Evolutionary conservation across 2,113 vertebrate species (phyloP).

Genomic region (Pogonocichla stellata): DNA sequence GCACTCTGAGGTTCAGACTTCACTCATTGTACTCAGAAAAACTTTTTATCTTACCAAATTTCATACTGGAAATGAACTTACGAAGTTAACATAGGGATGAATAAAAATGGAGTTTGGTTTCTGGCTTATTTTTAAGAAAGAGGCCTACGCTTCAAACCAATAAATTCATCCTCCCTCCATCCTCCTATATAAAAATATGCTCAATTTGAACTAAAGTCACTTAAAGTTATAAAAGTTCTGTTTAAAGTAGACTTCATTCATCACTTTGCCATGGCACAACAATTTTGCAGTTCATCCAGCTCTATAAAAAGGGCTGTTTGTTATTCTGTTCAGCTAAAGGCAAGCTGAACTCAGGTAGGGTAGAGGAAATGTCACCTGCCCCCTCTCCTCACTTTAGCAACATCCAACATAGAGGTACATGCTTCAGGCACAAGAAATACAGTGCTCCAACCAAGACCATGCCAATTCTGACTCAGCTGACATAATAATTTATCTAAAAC

Average conservation of each 20-base stretch:
- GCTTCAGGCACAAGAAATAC: not conserved
- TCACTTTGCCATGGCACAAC: not conserved
- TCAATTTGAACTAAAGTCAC: not conserved
- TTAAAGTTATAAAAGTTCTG: not conserved
- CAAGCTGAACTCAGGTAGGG: not conserved
- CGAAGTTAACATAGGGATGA: not conserved
- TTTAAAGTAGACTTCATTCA: not conserved
- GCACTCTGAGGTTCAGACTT: not conserved
- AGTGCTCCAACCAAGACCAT: not conserved
- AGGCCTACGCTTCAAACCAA: not conserved
- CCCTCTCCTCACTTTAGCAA: not conserved
- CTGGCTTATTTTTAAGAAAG: constrained; percentile 3
- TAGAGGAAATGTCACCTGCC: not conserved
- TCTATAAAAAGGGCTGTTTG: not conserved
- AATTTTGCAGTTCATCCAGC: not conserved
- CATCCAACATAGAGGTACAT: not conserved
- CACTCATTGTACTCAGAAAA: not conserved
- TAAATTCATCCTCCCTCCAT: not conserved
- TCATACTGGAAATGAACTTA: not conserved
- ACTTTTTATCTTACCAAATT: not conserved
- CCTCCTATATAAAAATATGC: not conserved
- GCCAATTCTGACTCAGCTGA: not conserved
- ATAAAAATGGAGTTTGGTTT: not conserved
- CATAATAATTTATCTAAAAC: not conserved
- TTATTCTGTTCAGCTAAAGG: not conserved